Percentiles rank a stretch among this genome's conserved stretches.
phyloP scores from a whole-genome alignment of 2,113 vertebrate genomes.

The Acanthochromis polyacanthus region DNA sequence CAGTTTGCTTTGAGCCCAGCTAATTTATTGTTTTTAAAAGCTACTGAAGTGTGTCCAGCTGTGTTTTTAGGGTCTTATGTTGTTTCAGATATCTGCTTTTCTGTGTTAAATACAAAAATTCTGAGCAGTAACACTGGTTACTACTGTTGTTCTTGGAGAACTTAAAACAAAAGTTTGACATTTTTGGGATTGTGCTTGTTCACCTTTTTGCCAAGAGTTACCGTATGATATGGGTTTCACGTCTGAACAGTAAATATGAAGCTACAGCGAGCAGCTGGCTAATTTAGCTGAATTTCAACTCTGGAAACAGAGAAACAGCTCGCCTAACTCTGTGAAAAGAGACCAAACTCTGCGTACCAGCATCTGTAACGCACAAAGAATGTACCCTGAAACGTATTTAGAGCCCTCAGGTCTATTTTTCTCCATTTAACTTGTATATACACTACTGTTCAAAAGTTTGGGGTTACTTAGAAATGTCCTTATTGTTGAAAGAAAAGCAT shows the following conservation, averaged over 20 bases:
- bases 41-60: slow-evolving; percentile 4
- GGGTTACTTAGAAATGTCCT: too few relatives aligned
- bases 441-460: too few relatives aligned
- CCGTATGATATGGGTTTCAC: background rate
- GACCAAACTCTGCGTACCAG: too few relatives aligned
- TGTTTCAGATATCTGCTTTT: slow-evolving; percentile 14
- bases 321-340: too few relatives aligned
- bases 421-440: too few relatives aligned
- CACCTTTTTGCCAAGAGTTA: rapidly evolving
- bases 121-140: background rate
- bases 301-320: too few relatives aligned
- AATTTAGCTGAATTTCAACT: too few relatives aligned
- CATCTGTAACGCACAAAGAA: too few relatives aligned
- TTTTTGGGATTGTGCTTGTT: slow-evolving; percentile 4
- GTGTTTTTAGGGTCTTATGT: slow-evolving; percentile 14
- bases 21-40: slow-evolving; percentile 37
- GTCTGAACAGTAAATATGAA: background rate
- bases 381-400: too few relatives aligned
- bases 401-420: too few relatives aligned
- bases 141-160: background rate
- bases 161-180: background rate
- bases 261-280: too few relatives aligned
- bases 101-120: background rate
- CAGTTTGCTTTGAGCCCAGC: slow-evolving; percentile 31
- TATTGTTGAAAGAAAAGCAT: too few relatives aligned